Conservation (phyloP, 2,113 vertebrate species). For the Thinocorus orbignyianus region DNA sequence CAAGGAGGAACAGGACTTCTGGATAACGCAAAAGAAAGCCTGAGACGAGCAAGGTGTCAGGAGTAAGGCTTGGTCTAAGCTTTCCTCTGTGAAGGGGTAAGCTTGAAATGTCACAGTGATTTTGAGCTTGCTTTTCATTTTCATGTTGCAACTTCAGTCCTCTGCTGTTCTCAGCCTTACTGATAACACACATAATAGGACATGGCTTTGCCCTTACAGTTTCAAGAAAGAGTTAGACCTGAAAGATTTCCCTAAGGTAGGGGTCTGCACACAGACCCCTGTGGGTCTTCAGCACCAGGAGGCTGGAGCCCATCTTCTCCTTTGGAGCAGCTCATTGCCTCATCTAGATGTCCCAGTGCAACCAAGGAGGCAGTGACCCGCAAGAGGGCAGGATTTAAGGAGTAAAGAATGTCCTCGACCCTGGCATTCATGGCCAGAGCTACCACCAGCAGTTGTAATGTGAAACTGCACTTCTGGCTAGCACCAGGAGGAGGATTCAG, state of each 20-base stretch:
- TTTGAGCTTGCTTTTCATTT: not conserved
- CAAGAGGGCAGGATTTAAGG: not conserved
- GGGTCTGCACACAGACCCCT: not conserved
- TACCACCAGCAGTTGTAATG: not conserved
- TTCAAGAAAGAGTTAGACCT: not conserved
- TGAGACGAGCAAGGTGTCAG: not conserved
- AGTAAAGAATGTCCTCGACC: not conserved
- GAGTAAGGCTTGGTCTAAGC: not conserved
- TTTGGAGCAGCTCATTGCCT: not conserved
- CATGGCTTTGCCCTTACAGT: not conserved
- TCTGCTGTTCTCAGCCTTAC: not conserved
- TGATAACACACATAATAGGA: not conserved
- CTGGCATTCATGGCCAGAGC: not conserved
- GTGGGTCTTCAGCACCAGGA: not conserved
- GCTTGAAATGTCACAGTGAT: not conserved
- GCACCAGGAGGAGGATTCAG: not conserved
- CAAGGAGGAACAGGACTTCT: not conserved
- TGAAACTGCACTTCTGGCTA: not conserved
- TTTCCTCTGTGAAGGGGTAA: not conserved
- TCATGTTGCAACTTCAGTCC: not conserved
- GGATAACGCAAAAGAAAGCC: not conserved
- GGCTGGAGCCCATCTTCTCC: not conserved
- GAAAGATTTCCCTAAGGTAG: not conserved
- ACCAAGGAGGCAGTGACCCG: not conserved
- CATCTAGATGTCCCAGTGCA: not conserved